A percentile compares a stretch with the other conserved stretches of the same genome.
These are phyloP conservation scores for Plagodis pulveraria DNA, from an alignment of 2,888 invertebrate species.

Conservation along the genomic window DNA sequence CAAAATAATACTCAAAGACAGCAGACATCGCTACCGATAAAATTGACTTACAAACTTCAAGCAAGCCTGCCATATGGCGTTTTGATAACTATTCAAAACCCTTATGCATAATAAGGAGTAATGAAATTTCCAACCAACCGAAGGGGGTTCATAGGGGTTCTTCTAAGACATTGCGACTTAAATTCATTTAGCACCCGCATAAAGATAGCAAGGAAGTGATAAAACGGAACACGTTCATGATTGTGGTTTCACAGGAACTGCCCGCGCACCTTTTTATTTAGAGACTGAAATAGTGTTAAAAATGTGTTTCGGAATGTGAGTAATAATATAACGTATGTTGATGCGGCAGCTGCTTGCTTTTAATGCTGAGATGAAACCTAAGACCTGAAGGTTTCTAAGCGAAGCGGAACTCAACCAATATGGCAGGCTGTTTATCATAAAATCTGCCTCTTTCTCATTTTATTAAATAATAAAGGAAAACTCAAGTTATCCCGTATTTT, in stretches of 20 bases:
- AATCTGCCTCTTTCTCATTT: too few species aligned
- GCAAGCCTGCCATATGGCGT: slow-evolving; percentile 41
- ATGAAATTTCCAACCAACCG: slow-evolving; percentile 41
- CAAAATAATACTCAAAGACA: background rate
- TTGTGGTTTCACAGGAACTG: slow-evolving; percentile 16
- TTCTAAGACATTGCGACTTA: slow-evolving; percentile 33
- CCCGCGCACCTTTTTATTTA: background rate
- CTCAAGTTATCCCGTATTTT: too few species aligned
- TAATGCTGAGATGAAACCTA: too few species aligned
- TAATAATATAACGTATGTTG: too few species aligned
- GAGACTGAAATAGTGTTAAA: background rate
- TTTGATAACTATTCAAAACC: slow-evolving; percentile 60
- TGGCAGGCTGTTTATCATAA: too few species aligned
- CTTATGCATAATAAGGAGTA: slow-evolving; percentile 47
- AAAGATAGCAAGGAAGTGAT: slow-evolving; percentile 31
- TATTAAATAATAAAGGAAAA: too few species aligned
- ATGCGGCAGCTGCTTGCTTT: too few species aligned
- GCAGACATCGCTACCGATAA: slow-evolving; percentile 7
- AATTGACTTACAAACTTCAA: slow-evolving; percentile 42
- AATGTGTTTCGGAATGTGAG: background rate
- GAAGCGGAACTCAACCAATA: too few species aligned
- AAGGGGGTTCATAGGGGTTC: slow-evolving; percentile 64
- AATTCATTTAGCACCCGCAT: slow-evolving; percentile 53
- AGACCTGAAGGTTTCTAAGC: too few species aligned
- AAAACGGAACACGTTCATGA: slow-evolving; percentile 23